Conservation (phyloP, 2,797 vertebrate genomes). For the Bryconaethiops microstoma region DNA sequence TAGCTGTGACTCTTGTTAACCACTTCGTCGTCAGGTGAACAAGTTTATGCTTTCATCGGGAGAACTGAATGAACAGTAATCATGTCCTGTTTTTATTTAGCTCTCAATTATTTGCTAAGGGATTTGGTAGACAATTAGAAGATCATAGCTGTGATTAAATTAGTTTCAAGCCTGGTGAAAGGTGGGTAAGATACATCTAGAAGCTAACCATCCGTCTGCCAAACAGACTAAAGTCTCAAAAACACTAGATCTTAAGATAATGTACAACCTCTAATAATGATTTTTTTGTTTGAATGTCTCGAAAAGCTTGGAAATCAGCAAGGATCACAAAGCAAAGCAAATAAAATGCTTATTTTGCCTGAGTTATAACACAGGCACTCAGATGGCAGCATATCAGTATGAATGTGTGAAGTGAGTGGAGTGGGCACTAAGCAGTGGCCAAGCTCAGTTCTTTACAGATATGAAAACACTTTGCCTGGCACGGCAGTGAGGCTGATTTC, state of each 20-base stretch:
- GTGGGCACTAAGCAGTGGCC: neutral
- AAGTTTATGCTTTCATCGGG: neutral
- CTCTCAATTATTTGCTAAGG: neutral
- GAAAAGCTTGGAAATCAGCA: neutral
- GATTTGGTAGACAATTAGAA: neutral
- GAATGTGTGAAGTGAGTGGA: neutral
- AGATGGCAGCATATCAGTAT: neutral
- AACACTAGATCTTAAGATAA: neutral
- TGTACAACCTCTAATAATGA: neutral
- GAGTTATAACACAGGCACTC: neutral
- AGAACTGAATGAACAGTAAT: no score
- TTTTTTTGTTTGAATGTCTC: neutral
- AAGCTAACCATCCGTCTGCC: no score
- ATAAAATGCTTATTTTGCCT: neutral
- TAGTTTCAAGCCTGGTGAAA: neutral
- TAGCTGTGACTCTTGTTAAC: neutral
- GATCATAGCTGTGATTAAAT: no score
- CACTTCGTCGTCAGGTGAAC: neutral
- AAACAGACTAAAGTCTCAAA: neutral
- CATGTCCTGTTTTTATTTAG: neutral
- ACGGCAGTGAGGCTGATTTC: neutral
- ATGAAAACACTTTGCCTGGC: constrained; percentile 11
- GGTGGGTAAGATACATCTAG: neutral
- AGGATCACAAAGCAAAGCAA: neutral
- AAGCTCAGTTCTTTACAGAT: neutral